These are phyloP conservation scores for Micromys minutus DNA, from an alignment of 2,113 vertebrate genomes.

Conservation along the genomic window DNA sequence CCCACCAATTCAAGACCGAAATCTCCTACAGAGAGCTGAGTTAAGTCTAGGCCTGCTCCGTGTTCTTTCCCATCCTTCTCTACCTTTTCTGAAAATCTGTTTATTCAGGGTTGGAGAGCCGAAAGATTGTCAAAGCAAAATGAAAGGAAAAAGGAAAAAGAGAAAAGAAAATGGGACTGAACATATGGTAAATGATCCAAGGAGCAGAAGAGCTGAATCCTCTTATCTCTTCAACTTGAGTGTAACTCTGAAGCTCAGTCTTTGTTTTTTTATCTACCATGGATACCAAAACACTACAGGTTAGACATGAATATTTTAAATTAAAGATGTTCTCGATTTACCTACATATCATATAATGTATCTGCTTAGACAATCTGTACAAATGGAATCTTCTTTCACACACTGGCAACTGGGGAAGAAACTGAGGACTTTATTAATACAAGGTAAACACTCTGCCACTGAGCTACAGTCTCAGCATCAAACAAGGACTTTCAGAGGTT, in stretches of 20 bases:
- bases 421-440: neutral
- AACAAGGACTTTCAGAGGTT: slow-evolving; percentile 38
- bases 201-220: neutral
- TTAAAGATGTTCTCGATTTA: slow-evolving; percentile 35
- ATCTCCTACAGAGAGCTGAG: neutral
- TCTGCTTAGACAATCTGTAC: neutral
- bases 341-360: neutral
- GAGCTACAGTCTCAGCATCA: neutral
- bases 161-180: neutral
- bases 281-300: neutral
- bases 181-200: neutral
- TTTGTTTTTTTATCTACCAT: slow-evolving; percentile 56
- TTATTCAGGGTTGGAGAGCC: neutral
- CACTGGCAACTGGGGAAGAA: neutral
- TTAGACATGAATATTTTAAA: slow-evolving; percentile 20
- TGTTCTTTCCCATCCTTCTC: neutral
- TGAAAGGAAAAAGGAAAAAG: too few relatives aligned
- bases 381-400: neutral
- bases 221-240: neutral
- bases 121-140: neutral
- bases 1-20: neutral
- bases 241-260: slow-evolving; percentile 27
- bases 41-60: neutral
- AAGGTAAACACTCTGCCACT: neutral
- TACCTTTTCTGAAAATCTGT: neutral